Base-by-base conservation (phyloP, 1,140 invertebrate genomes). In the Drosophila nannoptera region DNA sequence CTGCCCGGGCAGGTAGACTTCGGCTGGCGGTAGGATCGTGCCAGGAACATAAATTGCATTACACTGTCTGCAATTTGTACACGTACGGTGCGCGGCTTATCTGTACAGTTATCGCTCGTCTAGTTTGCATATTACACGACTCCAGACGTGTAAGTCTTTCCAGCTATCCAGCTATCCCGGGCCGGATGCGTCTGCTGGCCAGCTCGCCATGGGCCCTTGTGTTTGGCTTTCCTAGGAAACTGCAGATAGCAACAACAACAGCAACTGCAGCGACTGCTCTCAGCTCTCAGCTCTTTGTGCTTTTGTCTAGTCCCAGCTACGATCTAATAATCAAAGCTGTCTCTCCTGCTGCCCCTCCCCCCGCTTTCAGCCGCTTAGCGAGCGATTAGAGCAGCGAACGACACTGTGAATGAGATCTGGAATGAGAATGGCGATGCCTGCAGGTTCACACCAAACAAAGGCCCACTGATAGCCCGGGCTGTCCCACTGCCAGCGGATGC, bases 81-180 rank as follows among this genome's bases (percentile, higher is more conserved):
- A 62, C 63, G 69, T 64, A 55, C 48, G 14, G 46, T 46, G 56
- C 58, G n/a, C 58, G n/a, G 46, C 81, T 78, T 86, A 86, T 86
- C 81, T 86, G 77, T 86, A 86, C 82, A 86, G 81, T 86, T 86
- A 86, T 86, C 81, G 81, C 73, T 40, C 54, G 56, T 59, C 77
- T 86, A 86, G 81, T 86, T 86, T 81, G 81, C 81, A 86, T 86
- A 86, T 86, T 86, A 86, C 81, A 86, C 73, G 80, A 67, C 49
- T 64, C 45, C 42, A 81, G 81, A 86, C 81, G 81, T 84, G 81
- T 76, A 73, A 64, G 45, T 82, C 72, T 45, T 8, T 58, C 61
- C 7, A 14, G 61, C 56, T n/a, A n/a, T n/a, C n/a, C n/a, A n/a
- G n/a, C n/a, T n/a, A n/a, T 60, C 33, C 32, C 49, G 62, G 75